Percentiles rank a stretch among this genome's conserved stretches.
These are phyloP conservation scores for Entomyzon cyanotis DNA, from an alignment of 2,113 vertebrate species.

Conservation along the genomic window DNA sequence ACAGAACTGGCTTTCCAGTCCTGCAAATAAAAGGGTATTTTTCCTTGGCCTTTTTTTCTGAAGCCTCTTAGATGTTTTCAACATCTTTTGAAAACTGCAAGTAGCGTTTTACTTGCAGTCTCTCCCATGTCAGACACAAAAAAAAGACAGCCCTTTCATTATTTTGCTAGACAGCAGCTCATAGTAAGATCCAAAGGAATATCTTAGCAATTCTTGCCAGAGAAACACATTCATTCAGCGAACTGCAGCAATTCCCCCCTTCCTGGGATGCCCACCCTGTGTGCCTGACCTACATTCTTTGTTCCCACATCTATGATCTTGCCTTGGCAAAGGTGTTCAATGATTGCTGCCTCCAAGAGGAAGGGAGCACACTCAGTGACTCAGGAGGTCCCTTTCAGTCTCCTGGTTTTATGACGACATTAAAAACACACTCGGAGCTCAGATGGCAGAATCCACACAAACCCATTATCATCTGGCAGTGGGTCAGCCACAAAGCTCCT, in stretches of 20 bases:
- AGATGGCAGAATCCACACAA: background rate
- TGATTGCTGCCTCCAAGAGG: background rate
- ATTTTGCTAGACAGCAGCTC: background rate
- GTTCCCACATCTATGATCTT: slow-evolving; percentile 7
- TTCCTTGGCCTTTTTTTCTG: background rate
- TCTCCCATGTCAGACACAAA: background rate
- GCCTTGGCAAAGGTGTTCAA: slow-evolving; percentile 17
- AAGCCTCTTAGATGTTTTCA: background rate
- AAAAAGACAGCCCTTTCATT: background rate
- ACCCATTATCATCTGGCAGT: background rate
- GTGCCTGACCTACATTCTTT: slow-evolving; percentile 55
- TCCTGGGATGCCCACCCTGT: slow-evolving; percentile 20
- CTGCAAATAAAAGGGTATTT: background rate
- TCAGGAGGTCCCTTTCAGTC: background rate
- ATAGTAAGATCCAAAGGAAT: slow-evolving; percentile 3
- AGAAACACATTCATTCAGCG: background rate
- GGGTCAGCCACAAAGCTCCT: slow-evolving; percentile 26
- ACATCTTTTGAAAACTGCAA: background rate
- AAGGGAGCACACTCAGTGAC: background rate
- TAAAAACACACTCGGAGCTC: background rate
- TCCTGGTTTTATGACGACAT: background rate
- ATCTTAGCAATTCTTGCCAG: background rate
- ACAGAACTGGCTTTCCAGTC: background rate
- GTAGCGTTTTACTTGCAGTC: background rate
- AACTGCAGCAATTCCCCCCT: background rate